These are phyloP conservation scores for Pycnonotus jocosus DNA, from an alignment of 2,113 vertebrate species.

Conservation along the genomic window DNA sequence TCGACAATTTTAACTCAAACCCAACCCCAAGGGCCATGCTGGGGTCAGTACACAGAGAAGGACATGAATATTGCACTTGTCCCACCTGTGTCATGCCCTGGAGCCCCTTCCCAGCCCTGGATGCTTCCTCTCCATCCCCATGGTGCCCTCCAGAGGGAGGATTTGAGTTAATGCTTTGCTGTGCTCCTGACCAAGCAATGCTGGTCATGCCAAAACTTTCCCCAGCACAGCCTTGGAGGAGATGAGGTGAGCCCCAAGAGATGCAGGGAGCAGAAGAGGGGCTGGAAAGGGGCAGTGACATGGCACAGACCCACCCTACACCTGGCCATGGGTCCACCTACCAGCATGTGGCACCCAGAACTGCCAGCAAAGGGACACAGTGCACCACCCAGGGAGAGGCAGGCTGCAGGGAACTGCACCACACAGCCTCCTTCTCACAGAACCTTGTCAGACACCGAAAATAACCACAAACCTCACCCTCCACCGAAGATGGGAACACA, in stretches of 20 bases:
- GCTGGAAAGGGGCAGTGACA: not conserved
- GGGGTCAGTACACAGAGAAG: not conserved
- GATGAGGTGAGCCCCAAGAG: not conserved
- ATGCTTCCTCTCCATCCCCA: not conserved
- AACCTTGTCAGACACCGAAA: not conserved
- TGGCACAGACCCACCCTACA: not conserved
- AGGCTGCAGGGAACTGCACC: not conserved
- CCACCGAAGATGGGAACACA: accelerated
- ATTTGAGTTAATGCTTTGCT: not conserved
- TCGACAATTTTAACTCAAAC: not conserved
- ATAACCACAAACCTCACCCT: not conserved
- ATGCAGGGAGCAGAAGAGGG: not conserved
- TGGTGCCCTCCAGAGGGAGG: not conserved
- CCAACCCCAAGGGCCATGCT: not conserved
- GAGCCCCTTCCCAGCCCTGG: not conserved
- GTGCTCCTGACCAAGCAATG: not conserved
- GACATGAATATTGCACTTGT: constrained; percentile 30
- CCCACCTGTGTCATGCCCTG: accelerated
- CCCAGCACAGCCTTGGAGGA: not conserved
- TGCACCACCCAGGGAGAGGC: not conserved
- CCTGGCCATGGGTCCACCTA: accelerated
- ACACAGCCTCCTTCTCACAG: not conserved
- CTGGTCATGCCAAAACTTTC: not conserved
- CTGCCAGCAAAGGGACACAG: not conserved
- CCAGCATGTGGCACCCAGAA: not conserved